Evolutionary conservation across 1,140 invertebrate genomes (phyloP).

Genomic region (Drosophila quadrilineata): DNA sequence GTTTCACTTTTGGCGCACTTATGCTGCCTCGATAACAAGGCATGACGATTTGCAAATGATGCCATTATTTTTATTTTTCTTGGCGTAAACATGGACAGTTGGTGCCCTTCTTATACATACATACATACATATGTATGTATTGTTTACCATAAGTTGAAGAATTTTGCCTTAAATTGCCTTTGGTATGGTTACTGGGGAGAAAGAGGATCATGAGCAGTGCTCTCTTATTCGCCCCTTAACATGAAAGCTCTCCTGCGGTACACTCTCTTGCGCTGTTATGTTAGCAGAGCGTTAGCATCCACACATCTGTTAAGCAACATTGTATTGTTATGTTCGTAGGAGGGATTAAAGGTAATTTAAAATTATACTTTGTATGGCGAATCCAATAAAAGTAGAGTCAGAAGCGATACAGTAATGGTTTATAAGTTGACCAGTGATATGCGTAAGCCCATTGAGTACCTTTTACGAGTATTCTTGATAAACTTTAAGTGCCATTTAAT

Average conservation of each 20-base stretch:
- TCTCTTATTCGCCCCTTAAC: too few relatives aligned
- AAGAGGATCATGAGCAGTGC: too few relatives aligned
- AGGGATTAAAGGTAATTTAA: too few relatives aligned
- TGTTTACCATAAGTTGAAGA: constrained; percentile 56
- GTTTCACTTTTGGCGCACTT: constrained; percentile 23
- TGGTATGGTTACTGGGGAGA: too few relatives aligned
- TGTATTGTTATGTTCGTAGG: too few relatives aligned
- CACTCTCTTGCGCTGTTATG: too few relatives aligned
- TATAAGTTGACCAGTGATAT: neutral
- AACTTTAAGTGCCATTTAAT: neutral
- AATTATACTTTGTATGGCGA: too few relatives aligned
- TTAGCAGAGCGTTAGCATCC: too few relatives aligned
- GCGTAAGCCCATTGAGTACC: neutral
- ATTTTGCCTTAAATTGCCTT: too few relatives aligned
- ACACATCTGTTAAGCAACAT: too few relatives aligned
- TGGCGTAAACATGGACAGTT: neutral
- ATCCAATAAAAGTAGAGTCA: neutral
- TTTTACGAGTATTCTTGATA: neutral
- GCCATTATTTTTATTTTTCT: constrained; percentile 63
- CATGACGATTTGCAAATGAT: constrained; percentile 71
- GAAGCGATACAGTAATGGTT: neutral
- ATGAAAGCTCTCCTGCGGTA: too few relatives aligned
- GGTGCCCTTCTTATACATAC: neutral
- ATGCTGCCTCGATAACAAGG: constrained; percentile 47
- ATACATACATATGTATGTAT: too few relatives aligned